Evolutionary conservation across 2,113 vertebrate genomes (phyloP).

Genomic region (Tympanuchus pallidicinctus): DNA sequence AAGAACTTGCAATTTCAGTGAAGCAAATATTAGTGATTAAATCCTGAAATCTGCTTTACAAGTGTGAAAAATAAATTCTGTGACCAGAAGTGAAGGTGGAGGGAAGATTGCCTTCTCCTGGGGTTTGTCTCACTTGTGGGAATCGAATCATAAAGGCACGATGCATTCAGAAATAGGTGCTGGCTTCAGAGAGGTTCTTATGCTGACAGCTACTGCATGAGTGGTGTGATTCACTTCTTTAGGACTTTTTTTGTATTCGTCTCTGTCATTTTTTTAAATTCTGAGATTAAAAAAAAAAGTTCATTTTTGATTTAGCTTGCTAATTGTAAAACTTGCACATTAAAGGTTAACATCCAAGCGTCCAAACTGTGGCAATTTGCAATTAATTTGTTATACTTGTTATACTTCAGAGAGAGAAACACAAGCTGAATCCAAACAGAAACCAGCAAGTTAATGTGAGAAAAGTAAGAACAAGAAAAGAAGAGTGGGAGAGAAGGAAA

Average conservation of each 20-base stretch:
- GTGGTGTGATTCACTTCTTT: neutral
- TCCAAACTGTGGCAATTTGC: neutral
- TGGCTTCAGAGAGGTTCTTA: neutral
- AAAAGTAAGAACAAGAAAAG: constrained; percentile 83
- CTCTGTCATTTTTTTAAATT: neutral
- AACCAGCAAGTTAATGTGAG: constrained; percentile 82
- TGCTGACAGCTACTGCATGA: neutral
- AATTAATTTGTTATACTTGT: constrained; percentile 69
- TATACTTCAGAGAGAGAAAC: constrained; percentile 82
- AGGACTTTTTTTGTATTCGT: neutral
- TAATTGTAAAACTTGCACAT: neutral
- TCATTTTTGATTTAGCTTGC: accelerated
- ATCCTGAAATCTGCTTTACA: neutral
- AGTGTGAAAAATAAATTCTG: neutral
- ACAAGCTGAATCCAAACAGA: constrained; percentile 83
- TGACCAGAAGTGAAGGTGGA: neutral
- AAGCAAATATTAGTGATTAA: neutral
- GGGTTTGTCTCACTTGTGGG: neutral
- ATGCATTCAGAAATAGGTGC: neutral
- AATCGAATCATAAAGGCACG: neutral
- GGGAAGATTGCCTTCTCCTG: neutral
- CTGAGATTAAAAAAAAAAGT: neutral
- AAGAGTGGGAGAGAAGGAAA: constrained; percentile 86
- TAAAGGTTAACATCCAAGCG: neutral
- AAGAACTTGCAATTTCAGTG: neutral